Evolutionary conservation across 1,140 invertebrate genomes (phyloP).

Genomic region (Bombus picipes): DNA sequence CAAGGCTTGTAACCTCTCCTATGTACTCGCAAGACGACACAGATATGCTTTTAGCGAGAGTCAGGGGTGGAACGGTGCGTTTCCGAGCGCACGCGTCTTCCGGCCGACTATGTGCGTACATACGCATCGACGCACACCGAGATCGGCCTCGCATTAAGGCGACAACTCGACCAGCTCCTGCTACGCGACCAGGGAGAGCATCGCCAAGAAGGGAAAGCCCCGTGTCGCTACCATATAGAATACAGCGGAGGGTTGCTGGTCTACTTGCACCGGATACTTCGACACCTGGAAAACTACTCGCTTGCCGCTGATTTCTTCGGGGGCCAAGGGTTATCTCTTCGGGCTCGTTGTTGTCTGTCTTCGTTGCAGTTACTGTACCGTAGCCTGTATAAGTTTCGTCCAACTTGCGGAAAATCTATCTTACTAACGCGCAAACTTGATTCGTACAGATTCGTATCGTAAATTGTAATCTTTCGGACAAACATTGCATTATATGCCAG

Average conservation of each 20-base stretch:
- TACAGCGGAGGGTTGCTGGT: slow-evolving; percentile 19
- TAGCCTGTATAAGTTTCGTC: too few species aligned
- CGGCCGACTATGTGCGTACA: slow-evolving; percentile 58
- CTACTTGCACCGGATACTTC: slow-evolving; percentile 29
- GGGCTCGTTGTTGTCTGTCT: neutral
- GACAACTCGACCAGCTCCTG: slow-evolving; percentile 39
- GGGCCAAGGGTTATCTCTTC: neutral
- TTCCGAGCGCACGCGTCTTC: slow-evolving; percentile 72
- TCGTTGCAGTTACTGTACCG: neutral
- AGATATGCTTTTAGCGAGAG: slow-evolving; percentile 79
- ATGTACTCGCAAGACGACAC: slow-evolving; percentile 74
- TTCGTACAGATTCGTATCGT: too few species aligned
- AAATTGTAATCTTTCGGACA: too few species aligned
- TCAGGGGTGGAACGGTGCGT: slow-evolving; percentile 68
- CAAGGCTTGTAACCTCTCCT: slow-evolving; percentile 44
- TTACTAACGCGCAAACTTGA: too few species aligned
- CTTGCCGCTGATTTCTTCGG: neutral
- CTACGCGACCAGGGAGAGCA: slow-evolving; percentile 52
- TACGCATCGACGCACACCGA: slow-evolving; percentile 50
- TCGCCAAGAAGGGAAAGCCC: slow-evolving; percentile 39
- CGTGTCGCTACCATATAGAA: slow-evolving; percentile 43
- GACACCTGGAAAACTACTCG: slow-evolving; percentile 42
- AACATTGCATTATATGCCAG: too few species aligned
- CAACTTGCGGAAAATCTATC: too few species aligned
- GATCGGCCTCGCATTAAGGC: slow-evolving; percentile 38